phyloP scores from a whole-genome alignment of 2,113 vertebrate genomes.

The Patagioenas fasciata region DNA sequence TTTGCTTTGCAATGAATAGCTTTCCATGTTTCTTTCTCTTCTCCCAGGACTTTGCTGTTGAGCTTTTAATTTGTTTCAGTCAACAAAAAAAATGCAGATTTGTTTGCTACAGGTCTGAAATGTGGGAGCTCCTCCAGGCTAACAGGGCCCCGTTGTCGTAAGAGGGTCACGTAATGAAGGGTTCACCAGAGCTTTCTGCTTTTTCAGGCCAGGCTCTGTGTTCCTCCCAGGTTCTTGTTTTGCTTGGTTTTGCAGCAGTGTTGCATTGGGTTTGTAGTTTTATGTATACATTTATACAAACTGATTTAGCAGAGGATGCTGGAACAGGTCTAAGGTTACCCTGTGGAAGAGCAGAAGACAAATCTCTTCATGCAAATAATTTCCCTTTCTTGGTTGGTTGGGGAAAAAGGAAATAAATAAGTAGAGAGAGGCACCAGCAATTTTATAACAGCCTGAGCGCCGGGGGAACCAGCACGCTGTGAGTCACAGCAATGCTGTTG shows the following conservation, averaged over 20 bases:
- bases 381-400: not conserved
- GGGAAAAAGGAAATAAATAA: conserved; percentile 6
- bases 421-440: not conserved
- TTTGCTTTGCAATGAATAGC: not conserved
- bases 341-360: not conserved
- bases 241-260: not conserved
- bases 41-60: not conserved
- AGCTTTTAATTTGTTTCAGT: not conserved
- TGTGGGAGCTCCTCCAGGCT: not conserved
- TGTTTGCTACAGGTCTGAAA: not conserved
- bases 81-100: not conserved
- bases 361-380: not conserved
- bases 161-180: accelerated
- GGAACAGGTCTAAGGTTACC: not conserved
- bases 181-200: not conserved
- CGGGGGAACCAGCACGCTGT: not conserved
- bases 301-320: not conserved
- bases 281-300: not conserved
- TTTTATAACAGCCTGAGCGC: not conserved
- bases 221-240: not conserved
- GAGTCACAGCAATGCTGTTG: not conserved
- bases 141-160: not conserved
- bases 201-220: not conserved
- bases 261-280: not conserved
- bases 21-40: not conserved